phyloP scores from a whole-genome alignment of 2,888 invertebrate species.

The Boloria euphrosyne region DNA sequence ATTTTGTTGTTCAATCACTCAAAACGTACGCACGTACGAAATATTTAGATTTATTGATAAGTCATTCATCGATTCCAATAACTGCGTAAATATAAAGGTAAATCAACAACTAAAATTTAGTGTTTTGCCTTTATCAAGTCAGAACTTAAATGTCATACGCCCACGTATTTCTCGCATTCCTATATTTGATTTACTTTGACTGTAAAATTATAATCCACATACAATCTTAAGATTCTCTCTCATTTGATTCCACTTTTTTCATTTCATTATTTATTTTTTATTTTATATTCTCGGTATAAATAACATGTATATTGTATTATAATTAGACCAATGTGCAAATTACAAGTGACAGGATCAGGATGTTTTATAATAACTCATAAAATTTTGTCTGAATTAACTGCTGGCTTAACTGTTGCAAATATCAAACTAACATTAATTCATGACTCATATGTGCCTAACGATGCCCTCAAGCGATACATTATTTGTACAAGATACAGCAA shows the following conservation, averaged over 20 bases:
- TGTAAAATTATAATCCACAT: too few species aligned
- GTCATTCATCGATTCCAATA: too few species aligned
- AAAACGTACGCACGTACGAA: neutral
- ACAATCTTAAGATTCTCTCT: too few species aligned
- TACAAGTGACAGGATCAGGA: too few species aligned
- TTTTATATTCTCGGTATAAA: too few species aligned
- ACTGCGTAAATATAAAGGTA: too few species aligned
- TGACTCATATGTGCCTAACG: slow-evolving; percentile 28
- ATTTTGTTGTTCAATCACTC: neutral
- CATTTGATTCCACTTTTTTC: too few species aligned
- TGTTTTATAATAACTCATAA: too few species aligned
- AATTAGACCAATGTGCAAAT: too few species aligned
- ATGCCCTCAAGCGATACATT: slow-evolving; percentile 32
- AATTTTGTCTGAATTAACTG: neutral
- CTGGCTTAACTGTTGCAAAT: slow-evolving; percentile 18
- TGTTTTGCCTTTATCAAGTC: neutral
- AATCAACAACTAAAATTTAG: neutral
- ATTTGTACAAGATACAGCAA: slow-evolving; percentile 35
- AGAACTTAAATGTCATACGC: slow-evolving; percentile 1
- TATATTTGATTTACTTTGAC: too few species aligned
- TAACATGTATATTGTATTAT: too few species aligned
- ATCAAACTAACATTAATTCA: slow-evolving; percentile 25
- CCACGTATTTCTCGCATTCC: neutral
- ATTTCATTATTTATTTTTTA: too few species aligned
- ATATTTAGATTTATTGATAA: neutral